phyloP scores from a whole-genome alignment of 2,797 vertebrate genomes.

The Gila robusta region DNA sequence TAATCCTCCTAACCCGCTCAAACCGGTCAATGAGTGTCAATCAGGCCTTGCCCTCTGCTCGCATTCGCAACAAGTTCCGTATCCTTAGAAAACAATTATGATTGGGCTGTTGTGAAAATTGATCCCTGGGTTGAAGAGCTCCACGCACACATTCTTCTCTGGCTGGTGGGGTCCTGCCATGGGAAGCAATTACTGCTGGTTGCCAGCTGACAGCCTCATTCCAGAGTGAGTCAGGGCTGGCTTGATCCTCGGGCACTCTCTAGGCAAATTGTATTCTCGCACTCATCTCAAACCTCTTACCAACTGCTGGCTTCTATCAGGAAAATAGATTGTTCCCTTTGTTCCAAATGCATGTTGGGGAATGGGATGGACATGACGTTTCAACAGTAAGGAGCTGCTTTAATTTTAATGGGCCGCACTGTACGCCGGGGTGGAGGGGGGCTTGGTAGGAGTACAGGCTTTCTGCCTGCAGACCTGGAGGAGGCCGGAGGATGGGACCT shows the following conservation, averaged over 20 bases:
- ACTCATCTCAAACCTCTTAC: conserved; percentile 95
- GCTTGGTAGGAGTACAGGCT: conserved; percentile 35
- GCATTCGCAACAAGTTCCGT: conserved; percentile 89
- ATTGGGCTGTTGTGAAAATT: conserved; percentile 88
- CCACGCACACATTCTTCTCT: conserved; percentile 75
- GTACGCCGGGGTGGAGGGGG: conserved; percentile 27
- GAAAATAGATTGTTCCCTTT: conserved; percentile 91
- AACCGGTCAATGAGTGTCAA: conserved; percentile 90
- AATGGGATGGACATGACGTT: conserved; percentile 80
- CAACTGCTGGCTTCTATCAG: conserved; percentile 92
- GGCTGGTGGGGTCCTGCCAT: conserved; percentile 93
- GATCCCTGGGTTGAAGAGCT: conserved; percentile 86
- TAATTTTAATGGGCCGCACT: conserved; percentile 71
- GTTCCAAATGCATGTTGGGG: conserved; percentile 86
- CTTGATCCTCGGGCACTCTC: conserved; percentile 95
- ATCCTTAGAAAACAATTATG: conserved; percentile 91
- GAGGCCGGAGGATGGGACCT: conserved; percentile 54
- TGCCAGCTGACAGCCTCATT: conserved; percentile 97
- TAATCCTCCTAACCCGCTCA: conserved; percentile 54
- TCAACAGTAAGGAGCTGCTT: conserved; percentile 73
- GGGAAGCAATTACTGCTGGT: conserved; percentile 98
- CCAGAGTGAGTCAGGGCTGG: conserved; percentile 88
- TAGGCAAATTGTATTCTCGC: conserved; percentile 97
- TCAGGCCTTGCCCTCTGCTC: conserved; percentile 83
- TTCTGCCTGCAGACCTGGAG: conserved; percentile 48